These are phyloP conservation scores for Mormyrus proboscirostris DNA, from an alignment of 2,797 vertebrate genomes.

Conservation along the genomic window DNA sequence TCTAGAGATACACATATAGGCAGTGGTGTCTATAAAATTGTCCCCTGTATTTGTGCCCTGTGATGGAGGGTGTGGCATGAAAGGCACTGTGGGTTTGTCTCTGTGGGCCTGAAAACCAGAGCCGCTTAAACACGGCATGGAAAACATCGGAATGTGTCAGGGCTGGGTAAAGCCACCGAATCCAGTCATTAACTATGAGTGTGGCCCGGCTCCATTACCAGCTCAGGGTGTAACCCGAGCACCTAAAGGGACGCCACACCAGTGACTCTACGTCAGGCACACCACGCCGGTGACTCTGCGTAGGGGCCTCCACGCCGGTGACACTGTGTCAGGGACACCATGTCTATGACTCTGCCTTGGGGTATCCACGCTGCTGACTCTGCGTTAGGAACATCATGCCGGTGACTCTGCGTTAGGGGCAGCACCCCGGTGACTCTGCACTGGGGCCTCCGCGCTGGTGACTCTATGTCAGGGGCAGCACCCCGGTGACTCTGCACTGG, in stretches of 20 bases:
- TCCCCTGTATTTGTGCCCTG: neutral
- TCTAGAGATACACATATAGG: neutral
- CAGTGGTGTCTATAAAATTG: neutral
- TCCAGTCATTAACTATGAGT: slow-evolving; percentile 67
- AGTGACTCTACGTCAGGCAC: too few relatives aligned
- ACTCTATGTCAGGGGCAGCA: too few relatives aligned
- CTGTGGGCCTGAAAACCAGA: neutral
- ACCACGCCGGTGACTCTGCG: too few relatives aligned
- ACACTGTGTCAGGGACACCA: too few relatives aligned
- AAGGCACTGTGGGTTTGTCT: neutral
- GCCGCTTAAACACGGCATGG: slow-evolving; percentile 27
- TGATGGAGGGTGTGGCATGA: neutral
- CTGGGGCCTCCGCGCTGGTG: too few relatives aligned
- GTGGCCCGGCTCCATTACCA: slow-evolving; percentile 62
- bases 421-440: neutral
- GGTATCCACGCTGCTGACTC: slow-evolving; percentile 21
- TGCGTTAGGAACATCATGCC: too few relatives aligned
- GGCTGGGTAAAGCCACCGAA: slow-evolving; percentile 52
- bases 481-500: too few relatives aligned
- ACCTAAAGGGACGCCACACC: slow-evolving; percentile 43
- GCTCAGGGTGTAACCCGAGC: slow-evolving; percentile 53
- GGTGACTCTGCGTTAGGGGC: neutral
- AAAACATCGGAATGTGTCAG: slow-evolving; percentile 59
- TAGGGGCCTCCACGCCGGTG: too few relatives aligned
- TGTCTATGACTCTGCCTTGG: neutral